phyloP scores from a whole-genome alignment of 2,113 vertebrate genomes.

The Otis tarda region DNA sequence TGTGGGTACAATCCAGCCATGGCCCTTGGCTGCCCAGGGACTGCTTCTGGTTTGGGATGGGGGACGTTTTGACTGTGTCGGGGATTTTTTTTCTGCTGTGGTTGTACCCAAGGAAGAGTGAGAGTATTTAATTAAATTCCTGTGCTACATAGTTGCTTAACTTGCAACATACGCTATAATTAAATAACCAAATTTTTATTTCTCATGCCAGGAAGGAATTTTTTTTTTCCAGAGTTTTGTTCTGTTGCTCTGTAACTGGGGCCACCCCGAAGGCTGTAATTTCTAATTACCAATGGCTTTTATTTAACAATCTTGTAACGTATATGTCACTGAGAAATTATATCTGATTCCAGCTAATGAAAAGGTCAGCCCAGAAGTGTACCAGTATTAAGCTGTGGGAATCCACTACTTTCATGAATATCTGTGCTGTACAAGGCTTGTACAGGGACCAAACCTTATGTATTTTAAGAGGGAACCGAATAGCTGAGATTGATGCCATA shows the following conservation, averaged over 20 bases:
- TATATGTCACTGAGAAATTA: slow-evolving; percentile 15
- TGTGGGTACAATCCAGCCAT: too few species aligned
- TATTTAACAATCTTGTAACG: background rate
- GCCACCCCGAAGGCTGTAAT: background rate
- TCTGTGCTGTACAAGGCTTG: background rate
- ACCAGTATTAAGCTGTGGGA: background rate
- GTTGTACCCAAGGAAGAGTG: background rate
- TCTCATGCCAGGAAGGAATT: background rate
- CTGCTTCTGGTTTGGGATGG: background rate
- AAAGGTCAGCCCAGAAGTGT: background rate
- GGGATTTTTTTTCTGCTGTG: background rate
- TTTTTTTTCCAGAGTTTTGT: background rate
- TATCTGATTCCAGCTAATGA: background rate
- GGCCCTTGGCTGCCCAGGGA: background rate
- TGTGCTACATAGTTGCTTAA: background rate
- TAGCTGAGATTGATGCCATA: background rate
- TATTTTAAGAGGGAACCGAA: background rate
- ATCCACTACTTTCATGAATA: background rate
- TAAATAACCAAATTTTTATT: slow-evolving; percentile 9
- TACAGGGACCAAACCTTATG: background rate
- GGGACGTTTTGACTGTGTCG: background rate
- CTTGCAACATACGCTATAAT: background rate
- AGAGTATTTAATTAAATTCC: background rate
- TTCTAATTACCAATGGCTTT: slow-evolving; percentile 35
- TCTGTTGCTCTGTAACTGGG: background rate